Percentiles rank a stretch among this genome's conserved stretches.
Evolutionary conservation across 2,888 invertebrate species (phyloP).

Genomic region (Rhagonycha lutea): DNA sequence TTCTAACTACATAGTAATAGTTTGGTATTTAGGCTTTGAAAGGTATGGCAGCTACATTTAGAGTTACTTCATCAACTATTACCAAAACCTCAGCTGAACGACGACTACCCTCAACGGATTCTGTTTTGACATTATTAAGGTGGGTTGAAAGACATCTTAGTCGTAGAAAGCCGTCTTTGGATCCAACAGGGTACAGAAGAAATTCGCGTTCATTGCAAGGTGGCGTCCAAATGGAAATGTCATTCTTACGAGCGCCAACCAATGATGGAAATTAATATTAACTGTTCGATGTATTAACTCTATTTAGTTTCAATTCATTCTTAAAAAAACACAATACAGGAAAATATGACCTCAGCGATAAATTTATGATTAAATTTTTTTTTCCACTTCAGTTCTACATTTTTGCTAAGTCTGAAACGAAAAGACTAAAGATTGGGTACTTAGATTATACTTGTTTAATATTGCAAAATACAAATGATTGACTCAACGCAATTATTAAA

Average conservation of each 20-base stretch:
- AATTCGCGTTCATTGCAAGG: conserved; percentile 71
- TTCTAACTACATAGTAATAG: not conserved
- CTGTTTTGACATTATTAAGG: conserved; percentile 85
- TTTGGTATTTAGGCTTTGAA: conserved; percentile 71
- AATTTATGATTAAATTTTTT: not conserved
- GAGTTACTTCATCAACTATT: conserved; percentile 82
- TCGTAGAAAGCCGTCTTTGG: conserved; percentile 69
- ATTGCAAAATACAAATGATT: not conserved
- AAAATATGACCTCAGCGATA: not conserved
- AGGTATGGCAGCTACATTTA: conserved; percentile 92
- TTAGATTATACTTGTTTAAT: conserved; percentile 7
- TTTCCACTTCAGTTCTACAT: not conserved
- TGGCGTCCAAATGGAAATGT: conserved; percentile 79
- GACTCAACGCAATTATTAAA: not conserved
- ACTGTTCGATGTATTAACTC: not conserved
- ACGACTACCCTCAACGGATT: conserved; percentile 85
- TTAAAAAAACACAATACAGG: not conserved
- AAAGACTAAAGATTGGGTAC: conserved; percentile 8
- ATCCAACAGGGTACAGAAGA: conserved; percentile 56
- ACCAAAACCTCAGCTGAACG: conserved; percentile 86
- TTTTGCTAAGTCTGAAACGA: conserved; percentile 9
- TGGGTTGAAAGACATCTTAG: conserved; percentile 88
- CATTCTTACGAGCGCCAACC: conserved; percentile 59
- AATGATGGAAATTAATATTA: conserved; percentile 2
- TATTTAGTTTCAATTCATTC: not conserved